A percentile compares a stretch with the other conserved stretches of the same genome.
These are phyloP conservation scores for Hydrozoanthus gracilis DNA, from an alignment of 92 coral and sea anemone species.

Conservation along the genomic window DNA sequence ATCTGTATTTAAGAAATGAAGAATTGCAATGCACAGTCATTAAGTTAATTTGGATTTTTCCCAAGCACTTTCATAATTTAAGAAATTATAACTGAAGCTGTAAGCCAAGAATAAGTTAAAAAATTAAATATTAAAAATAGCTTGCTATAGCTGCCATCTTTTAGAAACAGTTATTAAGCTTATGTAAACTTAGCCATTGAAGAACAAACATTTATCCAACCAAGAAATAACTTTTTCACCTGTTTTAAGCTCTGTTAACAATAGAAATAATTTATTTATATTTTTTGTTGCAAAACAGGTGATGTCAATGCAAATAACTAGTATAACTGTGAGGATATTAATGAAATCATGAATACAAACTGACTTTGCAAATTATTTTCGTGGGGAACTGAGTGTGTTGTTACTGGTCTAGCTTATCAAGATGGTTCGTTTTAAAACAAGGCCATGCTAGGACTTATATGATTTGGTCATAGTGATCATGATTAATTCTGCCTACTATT, in stretches of 20 bases:
- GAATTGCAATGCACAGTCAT: too few species aligned
- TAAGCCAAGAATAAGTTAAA: not conserved
- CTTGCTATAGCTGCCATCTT: constrained; percentile 1
- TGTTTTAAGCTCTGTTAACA: not conserved
- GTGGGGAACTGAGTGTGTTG: not conserved
- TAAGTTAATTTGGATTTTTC: too few species aligned
- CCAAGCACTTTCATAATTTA: too few species aligned
- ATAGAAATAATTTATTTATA: not conserved
- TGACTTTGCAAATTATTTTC: not conserved
- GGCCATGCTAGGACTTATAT: not conserved
- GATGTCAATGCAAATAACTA: constrained; percentile 23
- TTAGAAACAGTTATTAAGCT: constrained; percentile 28
- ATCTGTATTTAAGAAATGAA: too few species aligned
- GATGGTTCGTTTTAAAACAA: not conserved
- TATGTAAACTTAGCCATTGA: constrained; percentile 29
- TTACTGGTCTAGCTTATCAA: not conserved
- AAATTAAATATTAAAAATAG: not conserved
- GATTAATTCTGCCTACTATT: constrained; percentile 21
- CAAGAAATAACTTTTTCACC: constrained; percentile 7
- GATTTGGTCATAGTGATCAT: not conserved
- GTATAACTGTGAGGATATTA: constrained; percentile 26
- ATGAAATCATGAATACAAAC: constrained; percentile 22
- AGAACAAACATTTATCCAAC: constrained; percentile 17
- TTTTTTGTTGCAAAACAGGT: constrained; percentile 6
- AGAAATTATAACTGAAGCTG: not conserved